phyloP scores from a whole-genome alignment of 1,140 invertebrate species.

The Procambarus clarkii region DNA sequence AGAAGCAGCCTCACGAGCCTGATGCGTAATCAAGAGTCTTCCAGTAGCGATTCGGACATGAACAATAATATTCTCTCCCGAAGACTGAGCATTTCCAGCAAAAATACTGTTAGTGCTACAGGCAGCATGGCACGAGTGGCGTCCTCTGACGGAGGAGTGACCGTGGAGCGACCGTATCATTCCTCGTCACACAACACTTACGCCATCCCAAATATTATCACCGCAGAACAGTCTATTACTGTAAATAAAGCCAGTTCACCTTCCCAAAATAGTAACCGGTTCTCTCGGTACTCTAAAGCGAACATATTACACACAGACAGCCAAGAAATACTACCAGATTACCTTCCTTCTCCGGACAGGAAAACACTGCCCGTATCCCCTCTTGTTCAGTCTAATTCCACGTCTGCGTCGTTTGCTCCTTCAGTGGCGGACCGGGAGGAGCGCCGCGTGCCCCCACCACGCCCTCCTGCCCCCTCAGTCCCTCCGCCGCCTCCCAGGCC shows the following conservation, averaged over 20 bases:
- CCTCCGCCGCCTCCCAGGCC: constrained; percentile 18
- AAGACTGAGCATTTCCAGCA: constrained; percentile 29
- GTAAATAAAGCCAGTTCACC: not conserved
- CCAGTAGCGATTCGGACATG: constrained; percentile 42
- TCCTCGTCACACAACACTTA: constrained; percentile 4
- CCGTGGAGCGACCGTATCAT: not conserved
- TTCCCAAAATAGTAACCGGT: not conserved
- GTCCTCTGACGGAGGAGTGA: not conserved
- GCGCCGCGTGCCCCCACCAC: constrained; percentile 17
- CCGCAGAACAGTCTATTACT: constrained; percentile 2
- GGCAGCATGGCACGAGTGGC: not conserved
- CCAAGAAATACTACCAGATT: not conserved
- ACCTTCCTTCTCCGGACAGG: not conserved
- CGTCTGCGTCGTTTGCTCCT: not conserved
- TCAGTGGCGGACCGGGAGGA: not conserved
- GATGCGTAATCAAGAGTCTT: constrained; percentile 12
- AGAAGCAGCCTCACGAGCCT: constrained; percentile 48
- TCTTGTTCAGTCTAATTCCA: not conserved
- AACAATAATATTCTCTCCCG: constrained; percentile 21
- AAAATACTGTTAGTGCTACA: constrained; percentile 9
- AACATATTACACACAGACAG: not conserved
- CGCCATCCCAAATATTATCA: not conserved
- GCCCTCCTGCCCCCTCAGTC: constrained; percentile 11
- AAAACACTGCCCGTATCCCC: not conserved
- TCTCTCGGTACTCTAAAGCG: not conserved